Percentiles rank a stretch among this genome's conserved stretches.
Conservation (phyloP, 1,140 invertebrate genomes). For the Apis laboriosa region DNA sequence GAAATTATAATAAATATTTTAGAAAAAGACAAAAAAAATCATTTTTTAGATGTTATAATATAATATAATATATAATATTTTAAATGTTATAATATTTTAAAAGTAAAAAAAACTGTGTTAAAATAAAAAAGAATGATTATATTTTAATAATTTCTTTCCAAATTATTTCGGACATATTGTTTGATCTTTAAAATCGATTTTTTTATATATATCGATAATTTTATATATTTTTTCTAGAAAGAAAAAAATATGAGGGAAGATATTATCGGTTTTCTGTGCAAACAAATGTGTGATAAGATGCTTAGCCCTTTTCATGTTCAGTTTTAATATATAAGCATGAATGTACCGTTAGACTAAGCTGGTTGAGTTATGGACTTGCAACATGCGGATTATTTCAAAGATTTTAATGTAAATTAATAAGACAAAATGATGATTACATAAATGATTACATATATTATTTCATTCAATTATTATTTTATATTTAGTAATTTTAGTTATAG, state of each 20-base stretch:
- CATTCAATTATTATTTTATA: too few relatives aligned
- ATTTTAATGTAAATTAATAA: not conserved
- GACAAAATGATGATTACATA: too few relatives aligned
- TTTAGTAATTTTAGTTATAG: too few relatives aligned
- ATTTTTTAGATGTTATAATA: not conserved
- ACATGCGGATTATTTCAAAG: not conserved
- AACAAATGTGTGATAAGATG: conserved; percentile 52
- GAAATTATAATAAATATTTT: not conserved
- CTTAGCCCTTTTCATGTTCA: conserved; percentile 29
- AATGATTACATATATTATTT: too few relatives aligned
- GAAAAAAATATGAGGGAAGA: conserved; percentile 26
- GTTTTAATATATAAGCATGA: conserved; percentile 18
- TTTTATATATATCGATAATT: conserved; percentile 4
- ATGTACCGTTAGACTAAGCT: conserved; percentile 35
- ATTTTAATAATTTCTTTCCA: not conserved
- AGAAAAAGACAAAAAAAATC: not conserved
- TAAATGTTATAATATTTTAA: too few relatives aligned
- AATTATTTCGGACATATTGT: not conserved
- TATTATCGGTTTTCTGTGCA: conserved; percentile 50
- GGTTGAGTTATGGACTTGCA: not conserved
- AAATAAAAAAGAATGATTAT: not conserved
- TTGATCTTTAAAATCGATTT: not conserved
- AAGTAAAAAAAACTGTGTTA: not conserved
- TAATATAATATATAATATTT: too few relatives aligned
- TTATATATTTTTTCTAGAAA: too few relatives aligned